phyloP scores from a whole-genome alignment of 2,888 invertebrate species.

The Cerceris rybyensis region DNA sequence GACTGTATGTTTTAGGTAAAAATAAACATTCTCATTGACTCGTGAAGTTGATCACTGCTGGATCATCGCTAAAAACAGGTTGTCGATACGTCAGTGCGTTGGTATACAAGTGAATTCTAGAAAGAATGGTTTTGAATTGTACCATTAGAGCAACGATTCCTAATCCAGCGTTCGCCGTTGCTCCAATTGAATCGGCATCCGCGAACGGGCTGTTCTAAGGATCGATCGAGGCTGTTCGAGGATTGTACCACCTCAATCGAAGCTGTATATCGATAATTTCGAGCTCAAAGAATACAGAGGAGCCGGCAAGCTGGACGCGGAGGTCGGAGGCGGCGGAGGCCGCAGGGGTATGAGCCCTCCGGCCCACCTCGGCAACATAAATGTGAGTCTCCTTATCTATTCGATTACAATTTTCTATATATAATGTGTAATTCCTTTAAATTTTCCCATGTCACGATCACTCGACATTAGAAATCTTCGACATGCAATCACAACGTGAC shows the following conservation, averaged over 20 bases:
- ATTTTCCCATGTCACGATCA: neutral
- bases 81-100: neutral
- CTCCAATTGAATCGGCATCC: constrained; percentile 23
- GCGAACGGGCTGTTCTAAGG: constrained; percentile 18
- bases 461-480: neutral
- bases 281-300: constrained; percentile 34
- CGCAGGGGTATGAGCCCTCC: constrained; percentile 79
- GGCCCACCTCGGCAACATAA: constrained; percentile 77
- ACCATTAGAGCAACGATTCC: neutral
- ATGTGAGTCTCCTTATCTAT: constrained; percentile 73
- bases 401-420: neutral
- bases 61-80: too few species aligned
- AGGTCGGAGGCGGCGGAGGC: constrained; percentile 78
- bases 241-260: constrained; percentile 5
- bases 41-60: too few species aligned
- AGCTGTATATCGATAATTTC: constrained; percentile 22
- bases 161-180: constrained; percentile 10
- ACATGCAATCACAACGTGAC: too few species aligned
- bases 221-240: constrained; percentile 19
- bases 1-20: too few species aligned
- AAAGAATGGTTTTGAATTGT: constrained; percentile 36
- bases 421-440: too few species aligned
- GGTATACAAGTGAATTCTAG: constrained; percentile 11
- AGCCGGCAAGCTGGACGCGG: constrained; percentile 79
- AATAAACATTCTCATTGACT: too few species aligned